phyloP scores from a whole-genome alignment of 2,797 vertebrate genomes.

The Erpetoichthys calabaricus region DNA sequence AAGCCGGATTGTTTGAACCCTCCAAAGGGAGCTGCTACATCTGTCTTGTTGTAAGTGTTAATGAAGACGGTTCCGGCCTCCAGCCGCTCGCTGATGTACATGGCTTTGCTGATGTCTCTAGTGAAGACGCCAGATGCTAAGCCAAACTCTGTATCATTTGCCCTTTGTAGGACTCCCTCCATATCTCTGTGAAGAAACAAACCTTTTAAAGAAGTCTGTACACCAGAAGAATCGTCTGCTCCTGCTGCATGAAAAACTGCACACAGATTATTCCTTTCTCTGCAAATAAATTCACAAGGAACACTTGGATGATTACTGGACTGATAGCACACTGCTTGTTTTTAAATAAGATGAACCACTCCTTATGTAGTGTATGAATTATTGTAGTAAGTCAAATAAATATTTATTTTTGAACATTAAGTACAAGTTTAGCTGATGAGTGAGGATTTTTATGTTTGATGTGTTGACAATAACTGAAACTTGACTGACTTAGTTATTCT shows the following conservation, averaged over 20 bases:
- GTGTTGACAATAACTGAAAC: too few relatives aligned
- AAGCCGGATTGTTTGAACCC: constrained; percentile 62
- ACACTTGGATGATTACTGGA: too few relatives aligned
- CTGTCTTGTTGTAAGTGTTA: constrained; percentile 65
- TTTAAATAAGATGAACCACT: too few relatives aligned
- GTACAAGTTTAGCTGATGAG: too few relatives aligned
- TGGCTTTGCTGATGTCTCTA: constrained; percentile 54
- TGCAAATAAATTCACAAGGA: too few relatives aligned
- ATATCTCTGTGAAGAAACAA: constrained; percentile 36
- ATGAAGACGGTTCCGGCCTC: constrained; percentile 62
- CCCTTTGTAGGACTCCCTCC: constrained; percentile 46
- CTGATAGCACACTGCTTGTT: too few relatives aligned
- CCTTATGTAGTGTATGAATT: too few relatives aligned
- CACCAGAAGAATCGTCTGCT: background rate
- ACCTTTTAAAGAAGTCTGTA: constrained; percentile 9
- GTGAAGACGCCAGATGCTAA: constrained; percentile 62
- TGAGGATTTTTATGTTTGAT: too few relatives aligned
- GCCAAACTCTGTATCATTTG: constrained; percentile 56
- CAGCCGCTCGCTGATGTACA: constrained; percentile 54
- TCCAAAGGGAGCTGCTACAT: constrained; percentile 59
- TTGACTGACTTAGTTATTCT: too few relatives aligned
- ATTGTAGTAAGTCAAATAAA: too few relatives aligned
- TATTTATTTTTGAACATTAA: too few relatives aligned
- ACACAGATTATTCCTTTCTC: too few relatives aligned
- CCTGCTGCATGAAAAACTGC: background rate